Base-by-base conservation (phyloP, 2,888 invertebrate genomes). In the Diachrysia chrysitis region DNA sequence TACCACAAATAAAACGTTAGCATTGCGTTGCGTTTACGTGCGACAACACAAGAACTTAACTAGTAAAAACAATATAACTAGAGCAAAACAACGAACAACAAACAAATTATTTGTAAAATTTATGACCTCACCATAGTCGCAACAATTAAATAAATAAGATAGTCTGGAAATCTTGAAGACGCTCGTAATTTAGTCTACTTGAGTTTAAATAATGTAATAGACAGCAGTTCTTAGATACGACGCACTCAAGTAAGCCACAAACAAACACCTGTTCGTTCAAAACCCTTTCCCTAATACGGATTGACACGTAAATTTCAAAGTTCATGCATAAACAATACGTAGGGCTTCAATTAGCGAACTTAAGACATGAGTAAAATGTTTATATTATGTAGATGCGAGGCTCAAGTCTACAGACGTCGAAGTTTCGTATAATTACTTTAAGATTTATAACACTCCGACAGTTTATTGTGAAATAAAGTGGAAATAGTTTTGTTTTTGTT, bases 291-390 rank as follows among this genome's bases (percentile, higher is more conserved):
- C 21, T 86, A 87, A 88, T 88, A 81, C 83, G 81, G 85, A 87
- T 89, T 85, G 89, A 88, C 88, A 84, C 83, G 84, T 73, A 85
- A 88, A 86, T 86, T 87, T 84, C 85, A 77, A 81, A 85, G 84
- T 83, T 85, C 87, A 88, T 90, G 87, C 86, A 89, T 89, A 89
- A 88, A 88, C 83, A 85, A 89, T 85, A 79, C 65, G 73, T 73
- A 76, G 77, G 77, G 84, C 79, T 82, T 79, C 81, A 85, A 87
- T 87, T 87, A 88, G 83, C 78, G 72, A 86, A 86, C 83, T 85
- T 80, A 83, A 83, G 82, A 83, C 78, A 74, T 67, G 79, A 77
- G 78, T 81, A 78, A 80, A 82, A 83, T 81, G 78, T 79, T 84
- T 83, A 76, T 78, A 78, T 68, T 77, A 78, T 75, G 68, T 68